Base-by-base conservation (phyloP, 2,888 invertebrate genomes). In the Agrochola litura region DNA sequence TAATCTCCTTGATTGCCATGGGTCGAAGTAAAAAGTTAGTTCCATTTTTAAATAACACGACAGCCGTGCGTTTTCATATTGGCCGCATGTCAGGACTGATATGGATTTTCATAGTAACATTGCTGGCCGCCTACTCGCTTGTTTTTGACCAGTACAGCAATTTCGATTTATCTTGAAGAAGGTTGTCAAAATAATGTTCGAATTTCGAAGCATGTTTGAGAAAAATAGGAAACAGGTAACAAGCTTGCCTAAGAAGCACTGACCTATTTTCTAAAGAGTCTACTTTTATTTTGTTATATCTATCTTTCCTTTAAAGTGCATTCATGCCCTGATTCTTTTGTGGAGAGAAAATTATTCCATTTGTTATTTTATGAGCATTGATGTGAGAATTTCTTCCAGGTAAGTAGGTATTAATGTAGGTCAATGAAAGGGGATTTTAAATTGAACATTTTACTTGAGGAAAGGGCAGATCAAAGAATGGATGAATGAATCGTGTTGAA, bases 271-370 rank as follows among this genome's bases (percentile, higher is more conserved):
- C 30, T 46, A 56, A 76, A 73, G 54, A 70, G 19, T 49, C 6
- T 25, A 30, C 52, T 73, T 64, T 76, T 64, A 63, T 81, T 70
- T 80, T 81, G 41, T 73, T 61, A 63, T 81, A 84, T 73, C 43
- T 71, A 52, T 73, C 41, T 73, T 73, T 67, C 22, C 3, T 67
- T 43, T 58, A 63, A 67, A 81, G 73, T 81, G 76, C 83, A 85
- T 76, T 81, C 66, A 73, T 58, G 73, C 73, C 25, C 70, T 67
- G 64, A 81, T 85, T 73, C 73, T 71, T 85, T 67, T 60, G 71
- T 63, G 49, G 12, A 43, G 37, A 22, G 63, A 73, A 84, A 58
- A 79, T 64, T 70, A 77, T 70, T 61, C 19, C 69, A 80, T 66
- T 79, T 83, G 83, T 80, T 80, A 69, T 70, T 77, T 80, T 66